These are phyloP conservation scores for Cercopithecus mona DNA, from an alignment of 2,113 vertebrate species.

Conservation along the genomic window DNA sequence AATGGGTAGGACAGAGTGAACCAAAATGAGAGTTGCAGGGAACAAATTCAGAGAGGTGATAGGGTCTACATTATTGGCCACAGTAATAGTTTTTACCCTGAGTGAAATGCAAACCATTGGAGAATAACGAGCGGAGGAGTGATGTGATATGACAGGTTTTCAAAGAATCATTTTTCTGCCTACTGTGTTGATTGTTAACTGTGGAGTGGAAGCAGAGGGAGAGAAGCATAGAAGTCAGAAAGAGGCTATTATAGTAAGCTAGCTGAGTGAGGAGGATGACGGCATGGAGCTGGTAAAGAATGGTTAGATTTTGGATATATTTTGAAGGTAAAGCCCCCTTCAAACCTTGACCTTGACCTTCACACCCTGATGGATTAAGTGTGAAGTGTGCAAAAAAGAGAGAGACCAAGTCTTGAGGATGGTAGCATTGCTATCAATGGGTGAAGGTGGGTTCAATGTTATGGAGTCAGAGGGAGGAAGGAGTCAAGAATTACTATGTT, in stretches of 20 bases:
- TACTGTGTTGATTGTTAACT: neutral
- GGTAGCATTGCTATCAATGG: neutral
- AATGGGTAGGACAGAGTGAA: neutral
- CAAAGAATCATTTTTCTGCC: neutral
- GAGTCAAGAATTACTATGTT: neutral
- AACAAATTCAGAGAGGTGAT: neutral
- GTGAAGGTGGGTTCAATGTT: neutral
- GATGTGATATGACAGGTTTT: neutral
- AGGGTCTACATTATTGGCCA: neutral
- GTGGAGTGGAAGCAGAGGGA: rapidly evolving
- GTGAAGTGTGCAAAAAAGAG: neutral
- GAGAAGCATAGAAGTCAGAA: neutral
- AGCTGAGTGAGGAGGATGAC: neutral
- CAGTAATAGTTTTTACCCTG: neutral
- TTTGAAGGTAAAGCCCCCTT: neutral
- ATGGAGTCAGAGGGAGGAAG: neutral
- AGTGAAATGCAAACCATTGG: neutral
- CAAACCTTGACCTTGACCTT: too few species aligned
- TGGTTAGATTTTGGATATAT: neutral
- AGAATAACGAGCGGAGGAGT: neutral
- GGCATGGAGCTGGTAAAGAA: neutral
- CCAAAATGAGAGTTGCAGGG: neutral
- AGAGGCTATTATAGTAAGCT: neutral
- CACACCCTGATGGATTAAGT: neutral
- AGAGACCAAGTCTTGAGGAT: neutral